These are phyloP conservation scores for Heliconius erato DNA, from an alignment of 2,888 invertebrate genomes.

Conservation along the genomic window DNA sequence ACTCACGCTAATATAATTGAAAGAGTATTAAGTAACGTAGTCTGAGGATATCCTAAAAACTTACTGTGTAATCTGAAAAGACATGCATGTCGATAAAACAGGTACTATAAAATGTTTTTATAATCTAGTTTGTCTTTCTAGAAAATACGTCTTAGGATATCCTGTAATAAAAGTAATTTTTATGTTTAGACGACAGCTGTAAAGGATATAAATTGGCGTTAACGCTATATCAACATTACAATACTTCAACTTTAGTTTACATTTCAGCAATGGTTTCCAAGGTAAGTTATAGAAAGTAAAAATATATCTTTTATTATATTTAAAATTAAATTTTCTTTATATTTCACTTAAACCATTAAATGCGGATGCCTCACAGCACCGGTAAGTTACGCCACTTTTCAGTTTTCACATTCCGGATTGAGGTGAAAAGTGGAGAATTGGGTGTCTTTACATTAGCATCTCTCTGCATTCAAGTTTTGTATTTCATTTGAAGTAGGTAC, in stretches of 20 bases:
- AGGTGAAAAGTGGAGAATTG: no score
- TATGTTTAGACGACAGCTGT: background rate
- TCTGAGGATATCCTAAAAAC: background rate
- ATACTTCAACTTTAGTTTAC: background rate
- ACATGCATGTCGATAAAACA: background rate
- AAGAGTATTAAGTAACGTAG: no score
- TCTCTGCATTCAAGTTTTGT: background rate
- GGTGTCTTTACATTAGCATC: no score
- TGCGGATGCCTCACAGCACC: background rate
- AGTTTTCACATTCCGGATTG: no score
- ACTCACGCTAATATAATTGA: no score
- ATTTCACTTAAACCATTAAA: background rate
- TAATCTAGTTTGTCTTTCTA: background rate
- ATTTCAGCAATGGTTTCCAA: conserved; percentile 3
- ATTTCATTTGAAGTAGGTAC: background rate
- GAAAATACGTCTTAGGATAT: conserved; percentile 15
- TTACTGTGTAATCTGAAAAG: background rate
- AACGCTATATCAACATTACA: background rate
- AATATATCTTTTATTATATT: background rate
- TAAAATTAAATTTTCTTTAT: background rate
- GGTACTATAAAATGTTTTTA: conserved; percentile 4
- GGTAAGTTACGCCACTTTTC: no score
- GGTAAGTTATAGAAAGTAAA: background rate
- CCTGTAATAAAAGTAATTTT: conserved; percentile 18
- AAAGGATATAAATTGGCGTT: background rate